phyloP scores from a whole-genome alignment of 2,888 invertebrate genomes.

The Patella pellucida region DNA sequence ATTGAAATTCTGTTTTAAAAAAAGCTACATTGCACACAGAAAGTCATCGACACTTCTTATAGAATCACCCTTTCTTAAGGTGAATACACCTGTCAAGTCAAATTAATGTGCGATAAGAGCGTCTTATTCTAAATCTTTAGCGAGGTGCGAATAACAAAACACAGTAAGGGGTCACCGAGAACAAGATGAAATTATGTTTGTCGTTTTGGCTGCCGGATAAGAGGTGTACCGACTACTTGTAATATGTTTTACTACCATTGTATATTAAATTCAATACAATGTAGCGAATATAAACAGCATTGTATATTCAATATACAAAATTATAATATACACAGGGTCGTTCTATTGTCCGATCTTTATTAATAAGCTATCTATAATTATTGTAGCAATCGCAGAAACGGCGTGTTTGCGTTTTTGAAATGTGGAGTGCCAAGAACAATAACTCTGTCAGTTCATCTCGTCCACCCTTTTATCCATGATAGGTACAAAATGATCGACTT shows the following conservation, averaged over 20 bases:
- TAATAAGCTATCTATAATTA: not conserved
- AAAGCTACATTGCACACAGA: too few relatives aligned
- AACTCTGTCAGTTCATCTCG: slow-evolving; percentile 9
- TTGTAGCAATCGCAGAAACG: not conserved
- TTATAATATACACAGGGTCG: slow-evolving; percentile 2
- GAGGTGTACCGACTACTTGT: not conserved
- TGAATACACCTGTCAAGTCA: not conserved
- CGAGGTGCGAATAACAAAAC: not conserved
- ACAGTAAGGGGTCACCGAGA: not conserved
- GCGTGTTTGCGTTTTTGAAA: slow-evolving; percentile 4
- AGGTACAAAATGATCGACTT: slow-evolving; percentile 9
- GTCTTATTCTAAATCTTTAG: not conserved
- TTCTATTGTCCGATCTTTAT: not conserved
- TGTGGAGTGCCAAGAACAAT: slow-evolving; percentile 8
- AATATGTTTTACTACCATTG: not conserved
- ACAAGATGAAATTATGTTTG: not conserved
- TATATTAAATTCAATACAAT: not conserved
- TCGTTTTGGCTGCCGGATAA: not conserved
- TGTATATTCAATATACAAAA: slow-evolving; percentile 1
- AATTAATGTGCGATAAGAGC: not conserved
- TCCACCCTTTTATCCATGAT: not conserved
- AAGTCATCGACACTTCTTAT: too few relatives aligned
- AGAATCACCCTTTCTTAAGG: too few relatives aligned
- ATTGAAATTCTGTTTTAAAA: too few relatives aligned
- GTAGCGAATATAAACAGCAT: not conserved